Percentiles rank a stretch among this genome's conserved stretches.
phyloP scores from a whole-genome alignment of 2,797 vertebrate genomes.

The Garrulus glandarius region DNA sequence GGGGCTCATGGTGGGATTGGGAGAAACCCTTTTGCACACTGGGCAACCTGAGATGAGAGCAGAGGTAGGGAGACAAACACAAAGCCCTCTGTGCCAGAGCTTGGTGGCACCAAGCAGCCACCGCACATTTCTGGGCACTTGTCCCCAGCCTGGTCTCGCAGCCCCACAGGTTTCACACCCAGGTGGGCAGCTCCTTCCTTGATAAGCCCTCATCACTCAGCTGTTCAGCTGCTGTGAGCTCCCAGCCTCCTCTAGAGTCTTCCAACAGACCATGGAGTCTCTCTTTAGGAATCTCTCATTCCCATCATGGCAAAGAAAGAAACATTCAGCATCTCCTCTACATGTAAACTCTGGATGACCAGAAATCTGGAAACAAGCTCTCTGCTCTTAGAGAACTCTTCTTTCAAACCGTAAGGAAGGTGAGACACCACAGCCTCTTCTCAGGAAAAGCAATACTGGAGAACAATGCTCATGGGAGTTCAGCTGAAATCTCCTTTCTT shows the following conservation, averaged over 20 bases:
- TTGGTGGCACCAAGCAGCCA: neutral
- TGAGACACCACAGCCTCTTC: neutral
- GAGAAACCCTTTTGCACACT: neutral
- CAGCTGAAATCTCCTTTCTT: neutral
- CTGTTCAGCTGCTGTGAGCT: neutral
- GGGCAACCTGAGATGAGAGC: neutral
- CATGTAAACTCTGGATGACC: neutral
- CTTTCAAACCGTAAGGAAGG: neutral
- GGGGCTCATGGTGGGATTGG: neutral
- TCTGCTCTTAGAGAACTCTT: neutral
- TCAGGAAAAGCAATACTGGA: neutral
- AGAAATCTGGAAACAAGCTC: neutral
- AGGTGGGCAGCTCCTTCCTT: neutral
- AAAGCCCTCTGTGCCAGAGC: neutral
- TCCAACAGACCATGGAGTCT: neutral
- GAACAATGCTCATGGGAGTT: neutral
- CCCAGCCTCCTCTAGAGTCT: neutral
- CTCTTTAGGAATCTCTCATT: neutral
- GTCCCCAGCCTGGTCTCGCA: neutral
- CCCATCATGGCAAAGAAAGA: neutral
- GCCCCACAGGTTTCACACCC: accelerated
- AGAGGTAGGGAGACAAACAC: neutral
- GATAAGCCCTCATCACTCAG: neutral
- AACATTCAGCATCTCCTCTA: neutral
- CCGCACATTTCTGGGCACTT: neutral